Conservation (phyloP, 2,113 vertebrate species). For the Scatophagus argus region DNA sequence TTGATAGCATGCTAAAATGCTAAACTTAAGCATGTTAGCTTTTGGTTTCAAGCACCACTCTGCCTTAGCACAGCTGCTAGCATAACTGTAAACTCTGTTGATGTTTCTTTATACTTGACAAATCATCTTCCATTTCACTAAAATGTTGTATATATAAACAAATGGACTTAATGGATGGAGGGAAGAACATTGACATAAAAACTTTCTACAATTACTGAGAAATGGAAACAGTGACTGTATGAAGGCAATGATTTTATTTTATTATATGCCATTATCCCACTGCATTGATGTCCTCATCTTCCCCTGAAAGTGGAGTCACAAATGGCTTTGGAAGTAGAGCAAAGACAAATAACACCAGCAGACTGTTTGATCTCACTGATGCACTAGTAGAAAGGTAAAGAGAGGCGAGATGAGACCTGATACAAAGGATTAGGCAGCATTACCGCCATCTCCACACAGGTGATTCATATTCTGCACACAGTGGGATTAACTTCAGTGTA, state of each 20-base stretch:
- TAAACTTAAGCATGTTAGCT: not conserved
- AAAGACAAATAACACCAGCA: conserved; percentile 39
- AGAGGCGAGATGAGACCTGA: conserved; percentile 41
- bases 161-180: not conserved
- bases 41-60: not conserved
- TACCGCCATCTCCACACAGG: conserved; percentile 23
- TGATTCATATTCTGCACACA: conserved; percentile 61
- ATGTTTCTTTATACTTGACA: not conserved
- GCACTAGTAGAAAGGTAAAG: conserved; percentile 39
- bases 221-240: not conserved
- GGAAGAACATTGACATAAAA: not conserved
- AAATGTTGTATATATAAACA: not conserved
- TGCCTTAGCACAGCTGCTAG: not conserved
- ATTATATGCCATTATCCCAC: not conserved
- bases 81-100: not conserved
- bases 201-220: not conserved
- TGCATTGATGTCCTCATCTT: conserved; percentile 4
- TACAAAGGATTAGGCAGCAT: conserved; percentile 46
- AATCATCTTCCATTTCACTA: not conserved
- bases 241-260: not conserved
- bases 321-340: conserved; percentile 36
- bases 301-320: conserved; percentile 10
- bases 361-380: conserved; percentile 34
- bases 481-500: conserved; percentile 47
- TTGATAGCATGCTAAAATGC: not conserved